Base-by-base conservation (phyloP, 2,888 invertebrate species). In the Priocnemis perturbator region DNA sequence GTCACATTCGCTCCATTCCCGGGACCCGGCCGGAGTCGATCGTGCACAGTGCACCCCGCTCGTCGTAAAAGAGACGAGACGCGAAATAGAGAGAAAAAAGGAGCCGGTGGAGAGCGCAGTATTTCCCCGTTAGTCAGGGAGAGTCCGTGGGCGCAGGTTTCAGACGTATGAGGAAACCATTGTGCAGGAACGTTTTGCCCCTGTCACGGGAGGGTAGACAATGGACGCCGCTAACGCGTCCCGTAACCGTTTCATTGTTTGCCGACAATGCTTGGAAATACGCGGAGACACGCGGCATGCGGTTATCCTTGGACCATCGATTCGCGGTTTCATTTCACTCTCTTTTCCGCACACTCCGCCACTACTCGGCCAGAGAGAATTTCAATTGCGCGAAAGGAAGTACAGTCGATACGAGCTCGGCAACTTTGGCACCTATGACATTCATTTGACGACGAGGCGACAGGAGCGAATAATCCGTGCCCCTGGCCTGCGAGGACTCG, bases 181-280 rank as follows among this genome's bases (percentile, higher is more conserved):
- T 80, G 83, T 81, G 76, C 77, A 74, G 69, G 65, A 80, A 77
- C 81, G 79, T 83, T 81, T 81, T 78, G 75, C 77, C 72, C 77
- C 73, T 81, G 80, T 81, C 74, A 77, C 76, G 70, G 67, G 69
- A 70, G 63, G 63, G 70, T 76, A 84, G 83, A 86, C 86, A 87
- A 87, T 86, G 78, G 82, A 69, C 67, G 74, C 83, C 81, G 83
- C 83, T 85, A 86, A 86, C 85, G 83, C 82, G 83, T 77, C 67
- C 76, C 78, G 82, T 85, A 83, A 85, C 84, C 81, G 79, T 84
- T 84, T 86, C 83, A 87, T 86, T 86, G 86, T 86, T 86, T 83
- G 77, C 74, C 78, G 80, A 85, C 86, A 85, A 83, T 84, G 83
- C 81, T 64, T 73, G 80, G 76, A 83, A 83, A 83, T 81, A 81